These are phyloP conservation scores for Lepilemur ruficaudatus DNA, from an alignment of 2,797 vertebrate genomes.

Conservation along the genomic window DNA sequence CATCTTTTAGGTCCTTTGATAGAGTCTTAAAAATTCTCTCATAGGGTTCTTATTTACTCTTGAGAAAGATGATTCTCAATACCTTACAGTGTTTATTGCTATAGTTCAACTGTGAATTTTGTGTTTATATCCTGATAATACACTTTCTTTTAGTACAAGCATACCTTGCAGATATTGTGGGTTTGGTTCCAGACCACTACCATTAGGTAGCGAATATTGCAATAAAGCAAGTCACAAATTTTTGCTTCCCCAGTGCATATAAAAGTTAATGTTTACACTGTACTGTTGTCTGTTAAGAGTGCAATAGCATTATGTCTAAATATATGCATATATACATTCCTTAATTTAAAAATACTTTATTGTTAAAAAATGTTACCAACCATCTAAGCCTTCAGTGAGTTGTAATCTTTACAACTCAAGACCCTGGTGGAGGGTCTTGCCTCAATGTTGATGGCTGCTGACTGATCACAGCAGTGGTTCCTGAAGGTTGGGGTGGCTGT, in stretches of 20 bases:
- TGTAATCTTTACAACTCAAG: too few relatives aligned
- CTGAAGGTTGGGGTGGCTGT: background rate
- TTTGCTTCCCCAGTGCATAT: background rate
- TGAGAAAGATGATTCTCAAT: background rate
- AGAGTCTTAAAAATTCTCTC: background rate
- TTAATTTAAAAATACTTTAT: background rate
- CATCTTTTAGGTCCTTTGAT: background rate
- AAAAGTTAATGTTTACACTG: background rate
- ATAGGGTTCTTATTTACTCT: background rate
- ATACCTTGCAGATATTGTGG: background rate
- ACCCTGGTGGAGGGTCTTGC: background rate
- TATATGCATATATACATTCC: background rate
- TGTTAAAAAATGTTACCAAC: background rate
- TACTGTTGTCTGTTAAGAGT: background rate
- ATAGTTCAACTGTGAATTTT: background rate
- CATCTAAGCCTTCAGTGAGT: background rate
- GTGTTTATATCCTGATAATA: background rate
- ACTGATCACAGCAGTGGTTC: background rate
- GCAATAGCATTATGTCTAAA: background rate
- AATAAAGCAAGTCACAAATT: background rate
- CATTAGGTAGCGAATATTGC: background rate
- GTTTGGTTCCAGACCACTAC: background rate
- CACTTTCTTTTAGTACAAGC: background rate
- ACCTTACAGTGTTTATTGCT: background rate
- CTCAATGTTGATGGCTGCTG: background rate